Percentiles rank a stretch among this genome's conserved stretches.
Conservation (phyloP, 2,113 vertebrate species). For the Eublepharis macularius region DNA sequence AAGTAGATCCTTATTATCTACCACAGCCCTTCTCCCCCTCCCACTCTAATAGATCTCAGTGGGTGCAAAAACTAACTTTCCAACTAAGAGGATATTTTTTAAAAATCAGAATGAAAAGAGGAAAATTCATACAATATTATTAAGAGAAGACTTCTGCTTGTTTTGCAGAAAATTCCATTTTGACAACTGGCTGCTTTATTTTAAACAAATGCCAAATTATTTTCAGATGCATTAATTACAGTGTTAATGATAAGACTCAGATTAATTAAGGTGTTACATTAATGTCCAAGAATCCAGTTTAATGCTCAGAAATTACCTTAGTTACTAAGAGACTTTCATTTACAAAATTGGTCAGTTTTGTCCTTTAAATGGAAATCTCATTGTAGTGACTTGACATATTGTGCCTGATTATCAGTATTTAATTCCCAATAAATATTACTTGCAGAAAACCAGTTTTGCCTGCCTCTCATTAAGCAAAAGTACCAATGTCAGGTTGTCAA, state of each 20-base stretch:
- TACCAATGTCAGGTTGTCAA: neutral
- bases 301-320: constrained; percentile 2
- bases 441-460: neutral
- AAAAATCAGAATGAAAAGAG: neutral
- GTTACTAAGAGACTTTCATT: neutral
- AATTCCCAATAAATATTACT: neutral
- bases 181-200: neutral
- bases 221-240: accelerated
- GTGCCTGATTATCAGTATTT: neutral
- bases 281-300: neutral
- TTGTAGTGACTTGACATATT: neutral
- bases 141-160: neutral
- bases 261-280: neutral
- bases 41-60: constrained; percentile 12
- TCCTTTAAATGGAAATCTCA: neutral
- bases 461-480: neutral
- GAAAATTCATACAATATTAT: neutral
- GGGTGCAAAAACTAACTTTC: neutral
- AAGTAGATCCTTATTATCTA: constrained; percentile 33
- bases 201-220: neutral
- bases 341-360: neutral
- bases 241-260: neutral
- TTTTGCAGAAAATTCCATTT: neutral
- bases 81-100: neutral
- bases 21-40: neutral